Base-by-base conservation (phyloP, 2,888 invertebrate genomes). In the Creontiades dilutus region DNA sequence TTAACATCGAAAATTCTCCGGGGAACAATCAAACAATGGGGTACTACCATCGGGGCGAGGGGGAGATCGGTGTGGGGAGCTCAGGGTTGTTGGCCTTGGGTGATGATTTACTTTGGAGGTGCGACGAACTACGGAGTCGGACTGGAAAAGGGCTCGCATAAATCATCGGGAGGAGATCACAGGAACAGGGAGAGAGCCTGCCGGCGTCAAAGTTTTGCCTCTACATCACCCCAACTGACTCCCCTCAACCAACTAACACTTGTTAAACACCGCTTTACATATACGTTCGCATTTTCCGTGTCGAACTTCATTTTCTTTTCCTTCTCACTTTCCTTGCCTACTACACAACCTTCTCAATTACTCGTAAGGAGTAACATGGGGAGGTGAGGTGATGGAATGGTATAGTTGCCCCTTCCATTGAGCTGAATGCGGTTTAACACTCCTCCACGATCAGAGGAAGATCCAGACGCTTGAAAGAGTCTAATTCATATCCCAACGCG, bases 261-360 rank as follows among this genome's bases (percentile, higher is more conserved):
- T 68, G 68, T 68, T 68, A 68, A 68, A 68, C 68, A 68, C 68
- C 68, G 68, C 23, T 68, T 68, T 68, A 68, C 68, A 68, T 68
- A 68, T 19, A 68, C 2, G 68, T 19, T 61, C n/a, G 61, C 12
- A 68, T 19, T 23, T 27, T 13, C 12, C 19, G 12, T 19, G 23
- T 68, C 68, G 23, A 68, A 23, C 68, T 57, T 16, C 14, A 37
- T 37, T 37, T 57, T n/a, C n/a, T 5, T n/a, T 57, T n/a, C 57
- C 16, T 14, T n/a, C n/a, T 16, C 57, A 57, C n/a, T 57, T 57
- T 57, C 16, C n/a, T 57, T n/a, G n/a, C n/a, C n/a, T n/a, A n/a
- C n/a, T n/a, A n/a, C n/a, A n/a, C n/a, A n/a, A n/a, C n/a, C n/a
- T n/a, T n/a, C n/a, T n/a, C n/a, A n/a, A n/a, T n/a, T n/a, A n/a